Evolutionary conservation across 2,888 invertebrate species (phyloP), one percentile per base, ranked within the genome.

Genomic region (Drosophila sordidapex): DNA sequence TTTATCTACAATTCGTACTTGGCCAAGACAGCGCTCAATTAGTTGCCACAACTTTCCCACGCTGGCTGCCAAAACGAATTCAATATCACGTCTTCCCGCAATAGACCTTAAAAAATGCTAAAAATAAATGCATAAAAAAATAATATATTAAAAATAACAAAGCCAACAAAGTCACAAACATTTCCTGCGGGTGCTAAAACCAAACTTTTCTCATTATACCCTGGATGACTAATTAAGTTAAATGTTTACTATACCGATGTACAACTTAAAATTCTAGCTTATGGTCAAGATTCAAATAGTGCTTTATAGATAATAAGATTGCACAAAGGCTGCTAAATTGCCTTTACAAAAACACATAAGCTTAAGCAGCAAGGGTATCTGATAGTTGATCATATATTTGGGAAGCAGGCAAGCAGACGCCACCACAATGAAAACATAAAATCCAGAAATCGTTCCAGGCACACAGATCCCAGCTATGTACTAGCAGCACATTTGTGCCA

Each of bases 41-140:
- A 74, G 71, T 36, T 49, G n/a, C 11, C 58, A 35, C 48, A 52
- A 52, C 59, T 86, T 82, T 86, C 88, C 78, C 85, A 86, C 86
- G 82, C 70, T 70, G 74, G 21, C 54, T 49, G 52, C 59, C 61
- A 67, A 60, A 81, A 54, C 80, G 56, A 85, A 86, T 80, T 88
- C 86, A 80, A 76, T 83, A 82, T 88, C 86, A 86, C 83, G 88
- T 73, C 58, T 27, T 27, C 13, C 33, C 6, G n/a, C 52, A 36
- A 4, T 29, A 29, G 5, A 21, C 31, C 38, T 46, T n/a, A 51
- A 51, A 53, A 49, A 64, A n/a, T 10, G 0, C 4, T n/a, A 40
- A 10, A 2, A n/a, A 38, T 61, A 49, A 65, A 46, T 25, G 25
- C 25, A 2, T 25, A 25, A 25, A 25, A 67, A 49, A 27, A 53